phyloP scores from a whole-genome alignment of 2,888 invertebrate genomes.

The Dinocampus coccinellae region DNA sequence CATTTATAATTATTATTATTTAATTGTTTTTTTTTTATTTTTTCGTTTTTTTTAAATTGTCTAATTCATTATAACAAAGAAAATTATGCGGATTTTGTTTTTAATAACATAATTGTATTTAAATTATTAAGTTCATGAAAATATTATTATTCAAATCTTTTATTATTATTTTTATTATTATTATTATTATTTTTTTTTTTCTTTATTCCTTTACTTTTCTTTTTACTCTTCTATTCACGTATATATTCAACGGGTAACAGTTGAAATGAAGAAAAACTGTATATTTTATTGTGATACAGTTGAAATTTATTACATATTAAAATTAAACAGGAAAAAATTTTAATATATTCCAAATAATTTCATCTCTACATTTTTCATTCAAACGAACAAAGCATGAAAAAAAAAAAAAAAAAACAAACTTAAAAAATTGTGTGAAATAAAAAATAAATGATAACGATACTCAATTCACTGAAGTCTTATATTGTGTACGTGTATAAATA shows the following conservation, averaged over 20 bases:
- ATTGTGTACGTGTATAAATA: not conserved
- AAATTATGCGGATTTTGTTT: not conserved
- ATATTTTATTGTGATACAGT: not conserved
- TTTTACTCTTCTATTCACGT: not conserved
- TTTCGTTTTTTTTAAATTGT: not conserved
- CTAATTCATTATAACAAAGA: not conserved
- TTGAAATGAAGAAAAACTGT: not conserved
- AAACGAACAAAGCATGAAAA: not conserved
- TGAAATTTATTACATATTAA: not conserved
- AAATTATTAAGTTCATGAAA: not conserved
- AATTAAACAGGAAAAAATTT: too few species aligned
- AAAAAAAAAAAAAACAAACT: not conserved
- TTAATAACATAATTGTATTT: not conserved
- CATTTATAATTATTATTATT: too few species aligned
- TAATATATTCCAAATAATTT: too few species aligned
- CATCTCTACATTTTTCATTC: too few species aligned
- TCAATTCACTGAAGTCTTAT: not conserved
- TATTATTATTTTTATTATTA: too few species aligned
- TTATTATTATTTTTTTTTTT: too few species aligned
- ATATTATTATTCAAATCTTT: too few species aligned
- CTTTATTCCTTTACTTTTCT: too few species aligned
- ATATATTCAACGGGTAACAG: not conserved
- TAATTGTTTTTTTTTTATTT: too few species aligned
- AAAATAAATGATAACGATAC: not conserved
- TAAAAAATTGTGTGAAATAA: not conserved